These are phyloP conservation scores for Bombyx mori DNA, from an alignment of 1,140 invertebrate genomes.

Conservation along the genomic window DNA sequence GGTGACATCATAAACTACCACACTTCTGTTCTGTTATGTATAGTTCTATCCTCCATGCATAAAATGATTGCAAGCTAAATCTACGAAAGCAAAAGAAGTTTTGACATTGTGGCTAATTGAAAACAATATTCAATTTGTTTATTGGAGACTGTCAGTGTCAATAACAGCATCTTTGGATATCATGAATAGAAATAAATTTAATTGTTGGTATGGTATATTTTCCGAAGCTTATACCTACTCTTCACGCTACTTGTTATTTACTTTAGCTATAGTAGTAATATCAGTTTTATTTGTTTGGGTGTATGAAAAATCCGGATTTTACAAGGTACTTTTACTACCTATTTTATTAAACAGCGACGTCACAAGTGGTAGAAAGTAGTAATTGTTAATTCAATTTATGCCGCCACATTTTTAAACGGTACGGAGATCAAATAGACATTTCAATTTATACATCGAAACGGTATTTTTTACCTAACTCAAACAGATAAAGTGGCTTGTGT, in stretches of 20 bases:
- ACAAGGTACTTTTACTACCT: slow-evolving; percentile 24
- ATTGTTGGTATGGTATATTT: slow-evolving; percentile 27
- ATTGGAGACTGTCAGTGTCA: too few species aligned
- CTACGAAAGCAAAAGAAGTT: too few species aligned
- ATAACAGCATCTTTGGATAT: not conserved
- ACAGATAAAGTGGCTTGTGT: too few species aligned
- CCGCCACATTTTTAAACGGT: not conserved
- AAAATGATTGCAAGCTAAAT: too few species aligned
- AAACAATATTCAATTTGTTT: too few species aligned
- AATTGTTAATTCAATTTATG: not conserved
- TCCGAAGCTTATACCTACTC: slow-evolving; percentile 32
- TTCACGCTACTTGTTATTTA: slow-evolving; percentile 31
- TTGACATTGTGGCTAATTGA: too few species aligned
- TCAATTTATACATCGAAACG: too few species aligned
- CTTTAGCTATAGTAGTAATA: slow-evolving; percentile 20
- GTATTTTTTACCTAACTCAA: too few species aligned
- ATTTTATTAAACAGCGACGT: not conserved
- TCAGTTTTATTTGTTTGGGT: slow-evolving; percentile 32
- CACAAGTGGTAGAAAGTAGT: not conserved
- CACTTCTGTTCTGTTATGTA: too few species aligned
- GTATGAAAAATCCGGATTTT: slow-evolving; percentile 32
- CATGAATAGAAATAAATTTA: not conserved
- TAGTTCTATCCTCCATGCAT: too few species aligned
- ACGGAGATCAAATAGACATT: too few species aligned
- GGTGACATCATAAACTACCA: too few species aligned